Evolutionary conservation across 2,113 vertebrate species (phyloP), one percentile per base, ranked within the genome.

Genomic region (Callithrix jacchus): DNA sequence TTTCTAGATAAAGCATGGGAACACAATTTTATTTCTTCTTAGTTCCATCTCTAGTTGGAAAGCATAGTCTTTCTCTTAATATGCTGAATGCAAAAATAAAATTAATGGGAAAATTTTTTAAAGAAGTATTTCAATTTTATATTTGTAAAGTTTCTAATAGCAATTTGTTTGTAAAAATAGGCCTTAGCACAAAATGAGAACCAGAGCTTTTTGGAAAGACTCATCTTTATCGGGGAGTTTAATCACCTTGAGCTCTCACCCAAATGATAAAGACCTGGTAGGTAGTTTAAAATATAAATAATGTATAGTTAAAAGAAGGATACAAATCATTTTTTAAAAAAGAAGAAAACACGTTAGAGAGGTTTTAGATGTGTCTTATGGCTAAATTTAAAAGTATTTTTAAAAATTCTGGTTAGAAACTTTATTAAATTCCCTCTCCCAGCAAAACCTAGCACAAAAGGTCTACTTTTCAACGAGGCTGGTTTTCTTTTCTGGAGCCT

Each of bases 201-300:
- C 89, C 96, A 32, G 27, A 52, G 47, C 68, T 91, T 96, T 94
- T 66, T 95, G 92, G 76, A 97, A 96, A 94, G 74, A 45, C 83
- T 96, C 91, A 73, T 73, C 93, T 88, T 93, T 90, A 45, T 96
- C 56, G 92, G 92, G 80, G 73, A 89, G 87, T 97, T 97, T 54
- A 80, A 58, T 86, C 82, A 91, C 95, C 61, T 76, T 18, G 98
- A 95, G 74, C 94, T 97, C 84, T 97, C 96, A 97, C 3, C 87
- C 93, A 96, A 97, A 83, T 74, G 87, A 96, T 71, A 93, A 98
- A 96, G 93, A 96, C 47, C 93, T 93, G 89, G 5, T 70, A 93
- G 88, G 71, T 88, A 95, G 95, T 97, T 93, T 96, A 97, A 97
- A 91, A 87, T 97, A 92, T 27, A 68, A 80, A 91, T 97, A 97